Evolutionary conservation across 2,113 vertebrate genomes (phyloP).

Genomic region (Bambusicola thoracicus): DNA sequence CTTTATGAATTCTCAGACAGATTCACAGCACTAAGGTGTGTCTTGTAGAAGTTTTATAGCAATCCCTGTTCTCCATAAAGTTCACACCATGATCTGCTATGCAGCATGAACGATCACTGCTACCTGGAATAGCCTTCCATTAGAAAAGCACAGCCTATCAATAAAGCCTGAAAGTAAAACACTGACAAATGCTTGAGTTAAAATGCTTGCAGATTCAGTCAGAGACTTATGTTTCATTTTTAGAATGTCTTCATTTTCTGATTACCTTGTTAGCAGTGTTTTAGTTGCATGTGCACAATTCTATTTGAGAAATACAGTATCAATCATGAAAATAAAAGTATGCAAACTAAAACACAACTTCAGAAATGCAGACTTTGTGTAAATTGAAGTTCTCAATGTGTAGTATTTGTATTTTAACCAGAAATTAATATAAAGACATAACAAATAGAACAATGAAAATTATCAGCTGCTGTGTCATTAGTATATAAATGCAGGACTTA

Average conservation of each 20-base stretch:
- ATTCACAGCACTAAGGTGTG: neutral
- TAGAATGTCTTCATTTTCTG: neutral
- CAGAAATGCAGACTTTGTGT: neutral
- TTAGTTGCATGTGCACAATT: neutral
- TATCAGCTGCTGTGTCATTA: neutral
- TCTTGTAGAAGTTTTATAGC: neutral
- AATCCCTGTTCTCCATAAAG: neutral
- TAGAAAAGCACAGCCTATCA: neutral
- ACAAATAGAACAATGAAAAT: neutral
- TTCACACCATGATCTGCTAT: neutral
- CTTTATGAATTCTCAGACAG: neutral
- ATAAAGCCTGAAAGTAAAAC: neutral
- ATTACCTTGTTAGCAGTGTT: neutral
- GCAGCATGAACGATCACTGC: neutral
- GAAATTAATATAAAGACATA: neutral
- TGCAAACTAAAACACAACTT: fast-evolving
- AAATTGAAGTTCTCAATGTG: neutral
- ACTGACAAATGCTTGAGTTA: neutral
- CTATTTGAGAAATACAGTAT: neutral
- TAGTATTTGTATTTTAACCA: neutral
- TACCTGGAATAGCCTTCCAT: neutral
- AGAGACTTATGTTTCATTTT: neutral
- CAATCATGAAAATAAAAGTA: neutral
- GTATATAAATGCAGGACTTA: neutral
- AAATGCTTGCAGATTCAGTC: neutral